Percentiles rank a stretch among this genome's conserved stretches.
phyloP scores from a whole-genome alignment of 2,888 invertebrate genomes.

The Drosophila diplacantha region DNA sequence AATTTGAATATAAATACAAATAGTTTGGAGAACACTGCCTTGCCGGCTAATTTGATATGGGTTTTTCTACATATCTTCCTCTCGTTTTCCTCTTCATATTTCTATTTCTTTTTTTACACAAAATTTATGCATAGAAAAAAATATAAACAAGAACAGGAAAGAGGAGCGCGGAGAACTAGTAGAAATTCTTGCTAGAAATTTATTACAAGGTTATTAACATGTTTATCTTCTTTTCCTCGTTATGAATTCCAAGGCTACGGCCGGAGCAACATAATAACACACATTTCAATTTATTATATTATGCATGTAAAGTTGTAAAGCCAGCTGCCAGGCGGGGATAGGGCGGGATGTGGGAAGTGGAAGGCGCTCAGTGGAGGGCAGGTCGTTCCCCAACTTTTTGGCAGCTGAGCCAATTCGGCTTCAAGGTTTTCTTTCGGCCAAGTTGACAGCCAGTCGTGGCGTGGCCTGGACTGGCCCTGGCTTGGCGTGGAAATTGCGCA shows the following conservation, averaged over 20 bases:
- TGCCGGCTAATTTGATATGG: conserved; percentile 61
- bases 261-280: conserved; percentile 63
- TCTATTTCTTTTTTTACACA: conserved; percentile 12
- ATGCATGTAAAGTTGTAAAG: conserved; percentile 44
- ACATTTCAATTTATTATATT: conserved; percentile 67
- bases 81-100: conserved; percentile 21
- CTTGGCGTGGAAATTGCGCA: conserved; percentile 21
- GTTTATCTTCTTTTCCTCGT: conserved; percentile 66
- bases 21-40: conserved; percentile 64
- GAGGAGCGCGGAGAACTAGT: conserved; percentile 36
- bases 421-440: conserved; percentile 30
- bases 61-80: conserved; percentile 33
- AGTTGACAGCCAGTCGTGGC: conserved; percentile 17
- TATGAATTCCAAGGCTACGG: conserved; percentile 63
- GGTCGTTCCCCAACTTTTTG: conserved; percentile 33
- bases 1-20: conserved; percentile 69
- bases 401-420: conserved; percentile 35
- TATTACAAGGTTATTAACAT: conserved; percentile 70
- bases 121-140: conserved; percentile 50
- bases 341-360: no score
- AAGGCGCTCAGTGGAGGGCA: no score
- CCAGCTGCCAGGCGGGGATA: conserved; percentile 28
- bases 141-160: conserved; percentile 23
- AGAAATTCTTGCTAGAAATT: conserved; percentile 70
- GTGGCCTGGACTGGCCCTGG: not conserved